Base-by-base conservation (phyloP, 2,888 invertebrate genomes). In the Operophtera brumata region DNA sequence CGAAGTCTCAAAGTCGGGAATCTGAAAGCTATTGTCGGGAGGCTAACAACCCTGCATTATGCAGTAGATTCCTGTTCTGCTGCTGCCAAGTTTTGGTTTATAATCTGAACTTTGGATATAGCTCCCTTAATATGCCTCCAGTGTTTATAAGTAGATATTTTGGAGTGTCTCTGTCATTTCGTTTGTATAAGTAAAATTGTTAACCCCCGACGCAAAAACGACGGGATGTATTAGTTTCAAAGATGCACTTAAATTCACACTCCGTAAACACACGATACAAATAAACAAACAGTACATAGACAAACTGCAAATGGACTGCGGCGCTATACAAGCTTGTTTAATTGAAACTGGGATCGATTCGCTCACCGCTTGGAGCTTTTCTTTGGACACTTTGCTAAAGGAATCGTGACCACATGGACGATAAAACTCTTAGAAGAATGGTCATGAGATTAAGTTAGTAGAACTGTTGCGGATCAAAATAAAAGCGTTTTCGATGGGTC, bases 1-100 rank as follows among this genome's bases (percentile, higher is more conserved):
- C 51, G 58, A 20, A 62, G 59, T 59, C 55, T 43, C 49, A 36
- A 49, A 57, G 64, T 47, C 59, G 26, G 59, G 52, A 58, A 62
- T 62, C 59, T 53, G 55, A 56, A 50, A 56, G 61, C 61, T 58
- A 64, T 61, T 61, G 64, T 60, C 59, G 55, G 32, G 58, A 56
- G 50, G 53, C 55, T 55, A 61, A 56, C 59, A 61, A 58, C 41
- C 54, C 45, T 59, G 61, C 64, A 64, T 64, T 54, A 64, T 64
- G 59, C 64, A 64, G 7, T 28, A 46, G 48, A 53, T 53, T 55
- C 47, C 59, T 45, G 47, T 46, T 48, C 54, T 54, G 37, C 43
- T 35, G 30, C 28, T 32, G 34, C 40, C 47, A 58, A 59, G 52
- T 61, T 63, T 51, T 28, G 35, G 52, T 47, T 51, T 57, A 46